phyloP scores from a whole-genome alignment of 2,888 invertebrate genomes.

The Leptinotarsa haldemani region DNA sequence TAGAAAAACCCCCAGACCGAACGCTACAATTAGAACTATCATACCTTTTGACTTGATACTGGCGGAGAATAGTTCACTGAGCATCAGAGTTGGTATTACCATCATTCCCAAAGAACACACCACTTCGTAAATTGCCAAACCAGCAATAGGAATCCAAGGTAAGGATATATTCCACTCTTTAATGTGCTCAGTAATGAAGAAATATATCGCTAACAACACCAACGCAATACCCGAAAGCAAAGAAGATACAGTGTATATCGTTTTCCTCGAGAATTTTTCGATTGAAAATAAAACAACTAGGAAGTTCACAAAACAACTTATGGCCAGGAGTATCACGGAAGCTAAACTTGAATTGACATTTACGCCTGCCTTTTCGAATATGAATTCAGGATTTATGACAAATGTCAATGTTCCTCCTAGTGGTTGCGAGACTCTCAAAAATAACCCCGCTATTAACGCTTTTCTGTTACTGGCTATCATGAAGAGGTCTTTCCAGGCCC shows the following conservation, averaged over 20 bases:
- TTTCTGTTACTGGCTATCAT: constrained; percentile 54
- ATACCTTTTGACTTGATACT: constrained; percentile 59
- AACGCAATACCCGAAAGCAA: constrained; percentile 48
- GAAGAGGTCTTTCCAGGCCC: constrained; percentile 57
- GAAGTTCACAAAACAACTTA: constrained; percentile 44
- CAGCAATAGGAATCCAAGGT: constrained; percentile 58
- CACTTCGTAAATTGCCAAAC: constrained; percentile 55
- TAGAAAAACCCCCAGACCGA: constrained; percentile 50
- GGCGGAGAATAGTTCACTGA: constrained; percentile 58
- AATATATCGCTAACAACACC: constrained; percentile 47
- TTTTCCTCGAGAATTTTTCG: constrained; percentile 51
- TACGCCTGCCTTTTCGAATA: constrained; percentile 58
- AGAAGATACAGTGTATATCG: constrained; percentile 50
- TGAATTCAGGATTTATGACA: constrained; percentile 54
- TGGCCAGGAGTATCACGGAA: constrained; percentile 49
- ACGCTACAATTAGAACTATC: constrained; percentile 52
- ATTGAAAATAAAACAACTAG: constrained; percentile 47
- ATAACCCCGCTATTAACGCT: constrained; percentile 53
- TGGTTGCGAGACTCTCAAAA: constrained; percentile 56
- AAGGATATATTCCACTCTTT: constrained; percentile 46
- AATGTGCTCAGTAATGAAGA: constrained; percentile 49
- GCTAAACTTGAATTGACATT: constrained; percentile 43
- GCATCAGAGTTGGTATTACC: constrained; percentile 56
- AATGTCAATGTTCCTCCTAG: constrained; percentile 55
- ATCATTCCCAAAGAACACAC: constrained; percentile 54